Evolutionary conservation across 2,113 vertebrate species (phyloP).

Genomic region (Pygoscelis adeliae): DNA sequence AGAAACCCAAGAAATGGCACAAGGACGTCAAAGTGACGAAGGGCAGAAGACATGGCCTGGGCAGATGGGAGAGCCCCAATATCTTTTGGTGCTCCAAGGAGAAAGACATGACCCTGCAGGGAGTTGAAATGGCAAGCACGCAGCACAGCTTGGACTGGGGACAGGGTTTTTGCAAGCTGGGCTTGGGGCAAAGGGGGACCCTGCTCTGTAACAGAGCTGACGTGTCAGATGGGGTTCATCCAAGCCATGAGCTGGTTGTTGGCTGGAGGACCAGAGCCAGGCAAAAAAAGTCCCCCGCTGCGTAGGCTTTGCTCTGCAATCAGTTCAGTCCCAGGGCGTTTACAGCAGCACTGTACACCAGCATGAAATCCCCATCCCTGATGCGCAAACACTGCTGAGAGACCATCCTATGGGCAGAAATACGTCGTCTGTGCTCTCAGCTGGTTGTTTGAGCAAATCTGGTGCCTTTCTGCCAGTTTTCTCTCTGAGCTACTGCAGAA

Average conservation of each 20-base stretch:
- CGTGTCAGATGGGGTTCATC: fast-evolving
- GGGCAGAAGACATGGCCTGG: neutral
- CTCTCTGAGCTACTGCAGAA: neutral
- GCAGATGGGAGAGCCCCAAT: neutral
- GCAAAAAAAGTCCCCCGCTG: neutral
- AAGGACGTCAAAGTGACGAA: neutral
- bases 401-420: fast-evolving
- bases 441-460: neutral
- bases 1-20: neutral
- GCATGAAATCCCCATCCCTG: neutral
- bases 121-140: neutral
- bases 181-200: neutral
- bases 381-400: neutral
- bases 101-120: neutral
- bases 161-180: neutral
- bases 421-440: neutral
- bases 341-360: no score
- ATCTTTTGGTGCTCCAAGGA: neutral
- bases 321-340: neutral
- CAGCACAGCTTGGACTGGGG: fast-evolving
- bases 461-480: neutral
- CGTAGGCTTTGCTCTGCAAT: fast-evolving
- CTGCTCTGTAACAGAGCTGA: neutral
- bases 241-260: neutral
- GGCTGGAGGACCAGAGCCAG: neutral